Base-by-base conservation (phyloP, 2,888 invertebrate genomes). In the Agrenia bidenticulata region DNA sequence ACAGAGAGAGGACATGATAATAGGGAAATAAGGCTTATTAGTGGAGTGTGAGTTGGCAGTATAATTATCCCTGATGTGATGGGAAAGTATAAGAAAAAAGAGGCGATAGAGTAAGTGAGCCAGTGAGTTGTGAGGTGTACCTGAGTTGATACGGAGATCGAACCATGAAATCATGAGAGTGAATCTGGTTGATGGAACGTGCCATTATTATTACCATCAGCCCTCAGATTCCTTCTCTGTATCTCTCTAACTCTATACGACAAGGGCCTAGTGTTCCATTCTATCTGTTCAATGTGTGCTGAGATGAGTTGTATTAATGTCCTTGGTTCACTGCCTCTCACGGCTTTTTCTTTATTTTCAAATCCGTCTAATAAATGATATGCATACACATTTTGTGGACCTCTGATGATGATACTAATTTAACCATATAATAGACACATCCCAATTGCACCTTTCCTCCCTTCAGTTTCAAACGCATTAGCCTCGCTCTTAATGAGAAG, bases 401-500 rank as follows among this genome's bases (percentile, higher is more conserved):
- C 32, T 32, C 51, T 61, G 64, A 62, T 59, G 64, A 64, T 64
- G 68, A 67, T 61, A 64, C 61, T 59, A 68, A 62, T 68, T 65
- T 68, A 68, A 64, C 62, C 62, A 60, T 64, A 61, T 58, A 57
- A 64, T 63, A 63, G 63, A 50, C 56, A 41, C 26, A 39, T 57
- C 57, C 49, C 56, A 57, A 55, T 56, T 23, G 5, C 23, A 23
- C 45, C 45, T 39, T 39, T 57, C 39, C 2, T 56, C 54, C 51
- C 45, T 45, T 63, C 19, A 41, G 53, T 54, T 55, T 58, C 64
- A 57, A 65, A 59, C 59, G 59, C 58, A 64, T 67, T 63, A 60
- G 63, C 60, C 51, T 59, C 65, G 59, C 66, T 64, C 57, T 59
- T 66, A 69, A 69, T 66, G 69, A 69, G 64, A 51, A 21, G 64